Percentiles rank a stretch among this genome's conserved stretches.
Conservation (phyloP, 2,797 vertebrate species). For the Protonibea diacanthus region DNA sequence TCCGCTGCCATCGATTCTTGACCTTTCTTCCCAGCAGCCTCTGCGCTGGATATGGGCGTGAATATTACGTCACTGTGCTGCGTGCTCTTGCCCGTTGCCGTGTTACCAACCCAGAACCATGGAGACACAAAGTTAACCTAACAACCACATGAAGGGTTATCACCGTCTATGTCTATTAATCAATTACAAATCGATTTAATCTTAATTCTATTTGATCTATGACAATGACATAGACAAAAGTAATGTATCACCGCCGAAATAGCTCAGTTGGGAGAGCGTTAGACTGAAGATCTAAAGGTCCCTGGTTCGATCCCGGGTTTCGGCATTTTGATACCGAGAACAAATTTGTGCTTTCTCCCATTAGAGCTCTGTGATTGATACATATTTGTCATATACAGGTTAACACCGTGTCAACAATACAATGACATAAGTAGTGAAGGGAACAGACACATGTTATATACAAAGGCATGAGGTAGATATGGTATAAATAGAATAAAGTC, state of each 20-base stretch:
- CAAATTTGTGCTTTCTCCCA: too few species aligned
- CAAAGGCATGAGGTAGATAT: too few species aligned
- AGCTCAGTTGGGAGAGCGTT: conserved; percentile 67
- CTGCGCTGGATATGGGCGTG: conserved; percentile 60
- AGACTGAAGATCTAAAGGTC: conserved; percentile 77
- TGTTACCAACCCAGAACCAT: not conserved
- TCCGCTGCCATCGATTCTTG: conserved; percentile 65
- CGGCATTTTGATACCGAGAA: conserved; percentile 42
- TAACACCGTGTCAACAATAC: too few species aligned
- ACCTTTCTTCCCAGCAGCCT: conserved; percentile 81
- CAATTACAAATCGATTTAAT: too few species aligned
- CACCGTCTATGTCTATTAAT: rapidly evolving
- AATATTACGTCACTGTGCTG: conserved; percentile 62
- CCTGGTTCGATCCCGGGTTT: conserved; percentile 77
- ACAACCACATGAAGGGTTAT: rapidly evolving
- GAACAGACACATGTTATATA: too few species aligned
- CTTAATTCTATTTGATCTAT: too few species aligned
- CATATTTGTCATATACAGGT: too few species aligned
- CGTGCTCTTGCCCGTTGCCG: too few species aligned
- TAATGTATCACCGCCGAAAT: conserved; percentile 13
- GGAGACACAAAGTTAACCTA: not conserved
- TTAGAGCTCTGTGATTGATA: too few species aligned
- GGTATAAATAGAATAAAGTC: too few species aligned
- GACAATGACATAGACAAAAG: rapidly evolving
- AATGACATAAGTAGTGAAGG: too few species aligned